These are phyloP conservation scores for Synanthedon andrenaeformis DNA, from an alignment of 2,888 invertebrate species.

Conservation along the genomic window DNA sequence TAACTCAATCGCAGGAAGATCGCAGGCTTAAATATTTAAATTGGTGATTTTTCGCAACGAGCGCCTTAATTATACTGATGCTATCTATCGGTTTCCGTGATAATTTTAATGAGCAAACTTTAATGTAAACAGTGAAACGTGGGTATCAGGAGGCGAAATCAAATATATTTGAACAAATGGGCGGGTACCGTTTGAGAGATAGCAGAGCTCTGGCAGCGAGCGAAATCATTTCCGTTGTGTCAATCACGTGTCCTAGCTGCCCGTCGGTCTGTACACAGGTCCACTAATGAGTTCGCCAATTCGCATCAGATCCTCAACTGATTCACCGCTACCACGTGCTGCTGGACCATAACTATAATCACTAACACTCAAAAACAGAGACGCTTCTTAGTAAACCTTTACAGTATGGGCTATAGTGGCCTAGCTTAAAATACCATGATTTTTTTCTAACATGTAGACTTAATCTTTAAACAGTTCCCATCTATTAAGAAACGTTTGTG, in stretches of 20 bases:
- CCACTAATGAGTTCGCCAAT: slow-evolving; percentile 57
- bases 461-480: neutral
- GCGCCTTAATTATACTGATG: no score
- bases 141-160: slow-evolving; percentile 35
- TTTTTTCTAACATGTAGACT: neutral
- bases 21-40: no score
- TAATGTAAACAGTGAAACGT: slow-evolving; percentile 6
- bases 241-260: slow-evolving; percentile 50
- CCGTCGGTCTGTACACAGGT: slow-evolving; percentile 36
- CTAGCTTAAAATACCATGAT: no score
- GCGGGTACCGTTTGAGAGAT: slow-evolving; percentile 44
- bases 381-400: no score
- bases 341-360: no score
- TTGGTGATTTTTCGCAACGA: no score
- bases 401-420: no score
- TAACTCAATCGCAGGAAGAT: no score
- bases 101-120: neutral
- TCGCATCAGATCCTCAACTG: slow-evolving; percentile 26
- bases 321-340: slow-evolving; percentile 8
- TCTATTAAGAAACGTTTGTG: no score
- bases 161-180: slow-evolving; percentile 48
- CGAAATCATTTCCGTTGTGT: slow-evolving; percentile 64
- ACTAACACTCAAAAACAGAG: no score
- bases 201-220: slow-evolving; percentile 41
- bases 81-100: neutral